phyloP scores from a whole-genome alignment of 2,113 vertebrate genomes.

The Falco punctatus region DNA sequence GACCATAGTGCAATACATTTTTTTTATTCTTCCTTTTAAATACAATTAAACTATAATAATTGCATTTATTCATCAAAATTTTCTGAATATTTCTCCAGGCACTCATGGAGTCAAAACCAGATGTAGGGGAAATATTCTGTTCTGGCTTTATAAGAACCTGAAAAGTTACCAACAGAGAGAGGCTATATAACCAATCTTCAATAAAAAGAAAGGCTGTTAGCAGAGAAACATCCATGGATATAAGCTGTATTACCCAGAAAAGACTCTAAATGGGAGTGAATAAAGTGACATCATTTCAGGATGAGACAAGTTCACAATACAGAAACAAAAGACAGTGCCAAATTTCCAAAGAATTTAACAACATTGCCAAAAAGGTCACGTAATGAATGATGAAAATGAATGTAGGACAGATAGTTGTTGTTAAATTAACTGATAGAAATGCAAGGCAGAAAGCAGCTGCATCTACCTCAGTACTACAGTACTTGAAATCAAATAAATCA shows the following conservation, averaged over 20 bases:
- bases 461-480: background rate
- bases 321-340: background rate
- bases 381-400: slow-evolving; percentile 6
- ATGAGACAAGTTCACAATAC: background rate
- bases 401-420: background rate
- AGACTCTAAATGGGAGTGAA: background rate
- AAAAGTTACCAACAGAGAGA: background rate
- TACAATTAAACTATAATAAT: background rate
- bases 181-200: background rate
- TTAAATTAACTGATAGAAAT: slow-evolving; percentile 29
- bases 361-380: background rate
- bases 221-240: background rate
- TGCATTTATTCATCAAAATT: background rate
- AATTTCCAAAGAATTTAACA: background rate
- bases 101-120: background rate
- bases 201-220: background rate
- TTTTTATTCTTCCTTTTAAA: background rate
- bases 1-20: background rate
- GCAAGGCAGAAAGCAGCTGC: background rate
- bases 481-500: background rate
- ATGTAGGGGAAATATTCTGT: background rate
- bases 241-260: background rate
- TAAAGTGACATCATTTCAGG: background rate
- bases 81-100: background rate
- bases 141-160: background rate